phyloP scores from a whole-genome alignment of 2,888 invertebrate species.

The Drosophila suboccidentalis region DNA sequence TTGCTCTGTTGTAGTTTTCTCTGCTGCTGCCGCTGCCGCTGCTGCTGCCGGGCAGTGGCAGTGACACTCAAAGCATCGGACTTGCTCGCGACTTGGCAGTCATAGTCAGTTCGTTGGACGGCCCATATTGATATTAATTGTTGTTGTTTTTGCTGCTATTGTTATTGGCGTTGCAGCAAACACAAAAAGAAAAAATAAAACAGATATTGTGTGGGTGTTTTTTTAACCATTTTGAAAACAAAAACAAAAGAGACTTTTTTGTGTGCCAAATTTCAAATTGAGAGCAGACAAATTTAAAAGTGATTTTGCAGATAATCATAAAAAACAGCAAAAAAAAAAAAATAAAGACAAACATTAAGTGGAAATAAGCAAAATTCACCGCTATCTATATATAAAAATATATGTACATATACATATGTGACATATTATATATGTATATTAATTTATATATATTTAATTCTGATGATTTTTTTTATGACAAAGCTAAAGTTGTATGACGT shows the following conservation, averaged over 20 bases:
- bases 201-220: conserved; percentile 54
- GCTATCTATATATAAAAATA: conserved; percentile 30
- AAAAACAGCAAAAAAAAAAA: conserved; percentile 26
- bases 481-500: conserved; percentile 57
- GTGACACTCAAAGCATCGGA: conserved; percentile 73
- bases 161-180: conserved; percentile 24
- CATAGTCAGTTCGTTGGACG: conserved; percentile 63
- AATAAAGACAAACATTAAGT: conserved; percentile 42
- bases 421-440: conserved; percentile 21
- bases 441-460: conserved; percentile 16
- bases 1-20: conserved; percentile 25
- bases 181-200: conserved; percentile 24
- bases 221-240: conserved; percentile 45
- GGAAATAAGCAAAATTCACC: conserved; percentile 50
- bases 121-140: conserved; percentile 66
- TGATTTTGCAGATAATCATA: conserved; percentile 64
- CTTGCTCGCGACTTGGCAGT: conserved; percentile 48
- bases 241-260: conserved; percentile 40
- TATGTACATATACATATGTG: conserved; percentile 18
- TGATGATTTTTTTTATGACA: conserved; percentile 51
- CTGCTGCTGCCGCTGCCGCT: conserved; percentile 32
- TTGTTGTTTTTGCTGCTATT: conserved; percentile 32
- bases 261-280: conserved; percentile 54
- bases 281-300: conserved; percentile 57
- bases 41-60: conserved; percentile 63